A percentile compares a stretch with the other conserved stretches of the same genome.
Evolutionary conservation across 2,888 invertebrate species (phyloP).

Genomic region (Parapristionchus giblindavisi): DNA sequence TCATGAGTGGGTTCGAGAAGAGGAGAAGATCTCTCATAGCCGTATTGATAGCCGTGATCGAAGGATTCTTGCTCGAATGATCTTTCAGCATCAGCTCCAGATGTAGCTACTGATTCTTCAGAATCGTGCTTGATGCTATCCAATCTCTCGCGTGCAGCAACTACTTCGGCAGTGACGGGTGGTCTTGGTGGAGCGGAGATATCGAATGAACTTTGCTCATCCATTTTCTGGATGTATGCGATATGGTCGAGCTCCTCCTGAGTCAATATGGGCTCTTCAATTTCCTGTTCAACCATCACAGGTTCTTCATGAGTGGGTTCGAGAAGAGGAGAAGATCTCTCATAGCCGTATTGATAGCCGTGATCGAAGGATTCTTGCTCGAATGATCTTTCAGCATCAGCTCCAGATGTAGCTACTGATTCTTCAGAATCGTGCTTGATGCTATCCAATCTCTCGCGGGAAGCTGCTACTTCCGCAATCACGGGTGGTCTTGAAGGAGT

Average conservation of each 20-base stretch:
- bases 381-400: constrained; percentile 23
- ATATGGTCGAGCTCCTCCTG: constrained; percentile 49
- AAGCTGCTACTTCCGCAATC: no score
- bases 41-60: neutral
- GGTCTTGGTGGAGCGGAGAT: constrained; percentile 4
- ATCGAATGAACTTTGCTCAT: constrained; percentile 48
- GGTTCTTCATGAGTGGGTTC: constrained; percentile 17
- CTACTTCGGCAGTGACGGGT: neutral
- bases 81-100: constrained; percentile 9
- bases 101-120: constrained; percentile 1
- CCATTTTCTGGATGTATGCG: constrained; percentile 44
- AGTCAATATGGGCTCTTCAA: constrained; percentile 36
- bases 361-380: constrained; percentile 16
- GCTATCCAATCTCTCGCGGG: no score
- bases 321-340: neutral
- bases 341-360: neutral
- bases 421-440: no score
- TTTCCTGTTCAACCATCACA: neutral
- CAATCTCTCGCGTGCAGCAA: constrained; percentile 1
- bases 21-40: neutral
- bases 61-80: constrained; percentile 10
- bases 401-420: constrained; percentile 23
- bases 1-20: neutral
- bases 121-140: neutral
- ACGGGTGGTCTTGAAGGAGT: no score